Conservation (phyloP, 2,888 invertebrate genomes). For the Hyposoter didymator region DNA sequence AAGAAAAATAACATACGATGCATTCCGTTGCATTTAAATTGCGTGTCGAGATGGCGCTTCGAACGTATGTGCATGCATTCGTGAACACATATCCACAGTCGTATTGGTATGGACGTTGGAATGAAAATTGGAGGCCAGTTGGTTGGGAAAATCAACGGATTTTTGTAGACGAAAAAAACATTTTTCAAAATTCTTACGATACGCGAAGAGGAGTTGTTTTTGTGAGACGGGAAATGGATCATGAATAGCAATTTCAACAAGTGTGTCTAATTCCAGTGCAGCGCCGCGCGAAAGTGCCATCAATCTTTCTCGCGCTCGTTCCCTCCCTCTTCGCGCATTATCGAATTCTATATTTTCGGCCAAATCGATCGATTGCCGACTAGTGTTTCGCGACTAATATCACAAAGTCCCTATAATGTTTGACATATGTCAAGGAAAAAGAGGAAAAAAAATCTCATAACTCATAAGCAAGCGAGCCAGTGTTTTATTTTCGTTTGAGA, state of each 20-base stretch:
- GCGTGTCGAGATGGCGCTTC: background rate
- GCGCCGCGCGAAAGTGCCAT: background rate
- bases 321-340: slow-evolving; percentile 9
- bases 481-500: slow-evolving; percentile 18
- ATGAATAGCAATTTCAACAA: background rate
- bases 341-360: slow-evolving; percentile 33
- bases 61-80: background rate
- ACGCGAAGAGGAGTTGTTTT: background rate
- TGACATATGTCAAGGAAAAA: slow-evolving; percentile 70
- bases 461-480: slow-evolving; percentile 11
- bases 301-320: background rate
- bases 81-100: background rate
- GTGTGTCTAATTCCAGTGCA: background rate
- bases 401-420: slow-evolving; percentile 73
- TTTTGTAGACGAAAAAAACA: background rate
- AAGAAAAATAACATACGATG: background rate
- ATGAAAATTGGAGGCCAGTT: slow-evolving; percentile 1
- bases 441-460: slow-evolving; percentile 16
- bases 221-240: background rate
- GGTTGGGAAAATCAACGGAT: background rate
- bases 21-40: background rate
- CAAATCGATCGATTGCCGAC: slow-evolving; percentile 57
- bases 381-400: slow-evolving; percentile 68
- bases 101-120: slow-evolving; percentile 4
- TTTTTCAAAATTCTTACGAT: background rate